Conservation (phyloP, 2,888 invertebrate species). For the Gastrophysa polygoni region DNA sequence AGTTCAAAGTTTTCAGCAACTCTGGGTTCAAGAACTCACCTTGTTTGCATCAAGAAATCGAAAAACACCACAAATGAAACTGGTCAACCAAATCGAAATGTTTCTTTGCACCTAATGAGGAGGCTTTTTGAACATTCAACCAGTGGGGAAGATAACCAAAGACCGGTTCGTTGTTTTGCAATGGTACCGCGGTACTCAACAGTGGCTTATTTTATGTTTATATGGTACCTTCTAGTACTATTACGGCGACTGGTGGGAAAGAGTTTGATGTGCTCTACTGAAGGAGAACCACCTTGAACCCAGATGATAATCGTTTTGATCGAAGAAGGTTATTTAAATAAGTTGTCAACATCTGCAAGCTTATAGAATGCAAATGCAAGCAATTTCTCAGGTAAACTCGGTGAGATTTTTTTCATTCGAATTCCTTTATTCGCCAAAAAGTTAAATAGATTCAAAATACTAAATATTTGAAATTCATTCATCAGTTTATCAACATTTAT, state of each 20-base stretch:
- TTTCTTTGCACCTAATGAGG: background rate
- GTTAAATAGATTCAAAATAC: too few species aligned
- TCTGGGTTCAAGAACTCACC: slow-evolving; percentile 5
- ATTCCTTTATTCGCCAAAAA: too few species aligned
- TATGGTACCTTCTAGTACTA: background rate
- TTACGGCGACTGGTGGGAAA: background rate
- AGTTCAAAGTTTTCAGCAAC: background rate
- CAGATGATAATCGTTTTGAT: background rate
- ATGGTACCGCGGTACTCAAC: slow-evolving; percentile 21
- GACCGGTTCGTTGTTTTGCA: slow-evolving; percentile 30
- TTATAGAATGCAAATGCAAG: too few species aligned
- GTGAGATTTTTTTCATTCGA: too few species aligned
- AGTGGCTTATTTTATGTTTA: slow-evolving; percentile 21
- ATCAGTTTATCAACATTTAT: too few species aligned
- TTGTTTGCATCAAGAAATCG: background rate
- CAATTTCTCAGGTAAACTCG: too few species aligned
- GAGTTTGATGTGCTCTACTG: background rate
- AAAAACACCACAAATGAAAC: background rate
- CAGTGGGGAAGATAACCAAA: slow-evolving; percentile 27
- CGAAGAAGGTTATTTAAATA: too few species aligned
- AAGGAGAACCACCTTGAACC: background rate
- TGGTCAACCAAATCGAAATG: background rate
- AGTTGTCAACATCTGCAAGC: too few species aligned
- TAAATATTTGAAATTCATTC: too few species aligned
- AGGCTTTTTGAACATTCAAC: slow-evolving; percentile 16